These are phyloP conservation scores for Schrankia costaestrigalis DNA, from an alignment of 2,888 invertebrate genomes.

Conservation along the genomic window DNA sequence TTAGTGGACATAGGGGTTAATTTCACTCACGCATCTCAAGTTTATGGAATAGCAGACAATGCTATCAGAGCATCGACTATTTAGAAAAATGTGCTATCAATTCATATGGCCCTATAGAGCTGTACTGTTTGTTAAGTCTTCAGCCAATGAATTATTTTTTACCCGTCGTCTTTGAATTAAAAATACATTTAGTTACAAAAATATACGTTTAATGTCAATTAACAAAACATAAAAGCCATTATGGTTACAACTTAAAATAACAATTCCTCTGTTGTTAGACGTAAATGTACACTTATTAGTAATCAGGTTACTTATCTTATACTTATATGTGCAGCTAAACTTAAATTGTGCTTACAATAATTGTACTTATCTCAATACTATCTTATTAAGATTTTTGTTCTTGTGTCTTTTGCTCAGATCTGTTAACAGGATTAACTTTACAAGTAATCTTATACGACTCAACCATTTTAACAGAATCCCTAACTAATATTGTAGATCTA, in stretches of 20 bases:
- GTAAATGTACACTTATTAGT: constrained; percentile 29
- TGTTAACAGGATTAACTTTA: constrained; percentile 70
- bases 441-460: constrained; percentile 75
- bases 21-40: too few relatives aligned
- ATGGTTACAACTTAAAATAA: constrained; percentile 22
- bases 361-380: too few relatives aligned
- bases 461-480: constrained; percentile 70
- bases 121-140: constrained; percentile 3
- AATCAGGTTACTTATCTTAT: constrained; percentile 37
- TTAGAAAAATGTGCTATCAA: too few relatives aligned
- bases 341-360: constrained; percentile 19
- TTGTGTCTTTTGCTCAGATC: constrained; percentile 18
- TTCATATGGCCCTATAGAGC: too few relatives aligned
- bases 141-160: constrained; percentile 1
- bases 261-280: constrained; percentile 20
- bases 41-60: too few relatives aligned
- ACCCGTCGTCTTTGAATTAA: too few relatives aligned
- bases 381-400: constrained; percentile 13
- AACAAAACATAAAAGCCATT: constrained; percentile 18
- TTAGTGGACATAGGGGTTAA: too few relatives aligned
- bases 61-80: too few relatives aligned
- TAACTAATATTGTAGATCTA: constrained; percentile 64
- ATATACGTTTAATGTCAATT: constrained; percentile 19
- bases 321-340: constrained; percentile 13
- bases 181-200: constrained; percentile 4